Conservation (phyloP, 2,797 vertebrate species). For the Mustela erminea region DNA sequence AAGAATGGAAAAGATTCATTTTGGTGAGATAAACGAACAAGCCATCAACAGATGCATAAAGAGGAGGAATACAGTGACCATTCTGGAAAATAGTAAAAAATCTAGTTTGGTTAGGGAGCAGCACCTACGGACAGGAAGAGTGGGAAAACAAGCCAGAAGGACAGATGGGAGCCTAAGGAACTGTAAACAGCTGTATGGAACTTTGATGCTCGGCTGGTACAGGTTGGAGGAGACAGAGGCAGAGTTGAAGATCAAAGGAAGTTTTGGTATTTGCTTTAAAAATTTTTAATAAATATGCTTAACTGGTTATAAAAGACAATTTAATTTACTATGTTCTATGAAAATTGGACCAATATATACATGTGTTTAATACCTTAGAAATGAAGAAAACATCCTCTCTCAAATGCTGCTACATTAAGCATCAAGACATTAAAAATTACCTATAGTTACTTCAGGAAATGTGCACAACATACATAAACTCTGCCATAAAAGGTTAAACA, state of each 20-base stretch:
- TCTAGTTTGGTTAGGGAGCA: neutral
- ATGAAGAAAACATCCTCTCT: neutral
- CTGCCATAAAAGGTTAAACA: constrained; percentile 86
- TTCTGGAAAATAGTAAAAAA: neutral
- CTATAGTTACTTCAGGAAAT: constrained; percentile 85
- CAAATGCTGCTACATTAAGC: neutral
- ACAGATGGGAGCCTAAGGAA: neutral
- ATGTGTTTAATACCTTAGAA: neutral
- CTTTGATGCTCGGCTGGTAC: neutral
- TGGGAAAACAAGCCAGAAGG: neutral
- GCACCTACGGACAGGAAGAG: neutral
- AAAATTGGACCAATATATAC: neutral
- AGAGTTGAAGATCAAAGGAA: neutral
- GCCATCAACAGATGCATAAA: neutral
- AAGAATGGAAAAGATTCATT: neutral
- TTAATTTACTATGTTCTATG: constrained; percentile 4
- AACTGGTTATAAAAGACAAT: neutral
- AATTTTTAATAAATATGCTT: neutral
- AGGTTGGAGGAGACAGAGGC: neutral
- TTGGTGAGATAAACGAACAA: neutral
- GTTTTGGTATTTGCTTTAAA: neutral
- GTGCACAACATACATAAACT: constrained; percentile 82
- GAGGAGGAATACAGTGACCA: neutral
- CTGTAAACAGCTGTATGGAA: neutral
- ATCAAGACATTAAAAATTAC: constrained; percentile 81